These are phyloP conservation scores for Ifrita kowaldi DNA, from an alignment of 2,113 vertebrate genomes.

Conservation along the genomic window DNA sequence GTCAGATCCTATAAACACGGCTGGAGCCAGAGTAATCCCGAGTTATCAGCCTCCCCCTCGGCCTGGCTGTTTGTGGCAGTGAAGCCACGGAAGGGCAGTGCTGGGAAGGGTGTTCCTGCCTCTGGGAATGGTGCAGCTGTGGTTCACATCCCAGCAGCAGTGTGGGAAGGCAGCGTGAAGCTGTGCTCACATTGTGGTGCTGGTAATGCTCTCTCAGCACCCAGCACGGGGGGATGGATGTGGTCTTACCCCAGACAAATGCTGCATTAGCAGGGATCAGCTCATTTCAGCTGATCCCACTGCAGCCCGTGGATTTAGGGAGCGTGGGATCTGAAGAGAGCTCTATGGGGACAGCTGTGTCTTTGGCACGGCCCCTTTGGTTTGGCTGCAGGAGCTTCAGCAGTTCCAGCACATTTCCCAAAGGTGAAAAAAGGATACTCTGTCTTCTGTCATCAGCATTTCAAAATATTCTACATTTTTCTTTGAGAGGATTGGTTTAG, in stretches of 20 bases:
- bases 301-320: neutral
- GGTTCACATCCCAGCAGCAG: neutral
- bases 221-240: neutral
- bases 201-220: neutral
- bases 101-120: neutral
- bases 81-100: accelerated
- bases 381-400: neutral
- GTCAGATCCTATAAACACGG: accelerated
- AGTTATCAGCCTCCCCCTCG: neutral
- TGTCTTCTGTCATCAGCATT: neutral
- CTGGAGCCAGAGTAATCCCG: neutral
- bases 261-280: neutral
- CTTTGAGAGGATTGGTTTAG: neutral
- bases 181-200: accelerated
- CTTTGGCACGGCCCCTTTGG: neutral
- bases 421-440: neutral
- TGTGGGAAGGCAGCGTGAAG: neutral
- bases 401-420: neutral
- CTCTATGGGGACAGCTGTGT: neutral
- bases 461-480: accelerated
- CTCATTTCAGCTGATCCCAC: neutral
- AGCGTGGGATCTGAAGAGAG: accelerated
- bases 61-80: accelerated
- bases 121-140: accelerated
- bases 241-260: neutral